Evolutionary conservation across 2,113 vertebrate species (phyloP).

Genomic region (Amblyornis subalaris): DNA sequence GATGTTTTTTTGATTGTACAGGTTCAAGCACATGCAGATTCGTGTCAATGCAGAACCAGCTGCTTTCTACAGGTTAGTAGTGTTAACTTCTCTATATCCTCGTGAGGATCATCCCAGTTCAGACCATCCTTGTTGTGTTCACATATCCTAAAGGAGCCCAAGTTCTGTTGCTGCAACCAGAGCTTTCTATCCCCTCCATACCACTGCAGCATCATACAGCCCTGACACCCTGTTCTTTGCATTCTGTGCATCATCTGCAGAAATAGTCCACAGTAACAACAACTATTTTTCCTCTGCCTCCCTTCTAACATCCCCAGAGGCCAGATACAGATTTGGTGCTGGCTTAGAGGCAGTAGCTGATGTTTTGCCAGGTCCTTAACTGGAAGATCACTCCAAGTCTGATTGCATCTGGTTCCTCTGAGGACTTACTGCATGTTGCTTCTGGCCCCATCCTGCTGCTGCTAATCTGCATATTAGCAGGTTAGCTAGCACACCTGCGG

Average conservation of each 20-base stretch:
- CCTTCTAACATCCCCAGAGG: neutral
- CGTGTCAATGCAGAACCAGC: slow-evolving; percentile 92
- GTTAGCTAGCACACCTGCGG: neutral
- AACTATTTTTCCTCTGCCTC: neutral
- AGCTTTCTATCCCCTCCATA: neutral
- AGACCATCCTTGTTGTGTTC: neutral
- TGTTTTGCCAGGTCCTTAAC: neutral
- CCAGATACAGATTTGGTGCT: neutral
- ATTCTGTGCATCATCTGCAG: neutral
- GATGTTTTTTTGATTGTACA: slow-evolving; percentile 47
- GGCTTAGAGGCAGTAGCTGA: neutral
- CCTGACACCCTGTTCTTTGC: neutral
- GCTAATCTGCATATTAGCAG: neutral
- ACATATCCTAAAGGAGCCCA: neutral
- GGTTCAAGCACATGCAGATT: slow-evolving; percentile 98
- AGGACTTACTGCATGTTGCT: neutral
- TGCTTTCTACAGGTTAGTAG: slow-evolving; percentile 89
- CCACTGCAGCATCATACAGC: neutral
- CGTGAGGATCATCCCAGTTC: neutral
- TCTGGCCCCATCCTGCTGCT: neutral
- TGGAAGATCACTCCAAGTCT: neutral
- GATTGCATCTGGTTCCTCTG: neutral
- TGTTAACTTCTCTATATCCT: neutral
- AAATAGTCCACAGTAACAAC: neutral
- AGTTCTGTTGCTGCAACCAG: neutral